Base-by-base conservation (phyloP, 1,140 invertebrate genomes). In the Gonioctena quinquepunctata region DNA sequence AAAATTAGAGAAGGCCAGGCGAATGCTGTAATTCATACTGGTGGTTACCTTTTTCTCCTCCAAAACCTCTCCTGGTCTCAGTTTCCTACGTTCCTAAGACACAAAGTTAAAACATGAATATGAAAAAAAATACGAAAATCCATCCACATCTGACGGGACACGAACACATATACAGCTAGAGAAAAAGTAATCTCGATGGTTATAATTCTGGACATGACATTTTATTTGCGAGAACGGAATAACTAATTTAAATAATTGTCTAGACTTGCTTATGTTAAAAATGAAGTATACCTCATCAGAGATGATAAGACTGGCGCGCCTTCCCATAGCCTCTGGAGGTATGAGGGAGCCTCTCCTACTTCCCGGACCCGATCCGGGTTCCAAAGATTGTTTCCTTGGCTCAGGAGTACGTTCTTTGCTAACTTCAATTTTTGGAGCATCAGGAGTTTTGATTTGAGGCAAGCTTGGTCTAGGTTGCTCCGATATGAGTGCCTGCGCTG, bases 201-300 rank as follows among this genome's bases (percentile, higher is more conserved):
- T n/a, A n/a, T n/a, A n/a, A n/a, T n/a, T n/a, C n/a, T n/a, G n/a
- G n/a, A n/a, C n/a, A n/a, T n/a, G n/a, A n/a, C n/a, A n/a, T n/a
- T n/a, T n/a, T n/a, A n/a, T n/a, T n/a, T n/a, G n/a, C n/a, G n/a
- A n/a, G n/a, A n/a, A n/a, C n/a, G n/a, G n/a, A n/a, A n/a, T n/a
- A n/a, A n/a, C n/a, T n/a, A n/a, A n/a, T n/a, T n/a, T n/a, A n/a
- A n/a, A n/a, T n/a, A n/a, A n/a, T n/a, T n/a, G n/a, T n/a, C n/a
- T n/a, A n/a, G n/a, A n/a, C n/a, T n/a, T n/a, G n/a, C n/a, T n/a
- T n/a, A n/a, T n/a, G n/a, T n/a, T n/a, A n/a, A n/a, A n/a, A n/a
- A n/a, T n/a, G n/a, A n/a, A n/a, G n/a, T 84, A 86, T 90, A 97
- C 95, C 93, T 97, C 95, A 84, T 97, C 95, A 83, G 93, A 94